Evolutionary conservation across 1,140 invertebrate genomes (phyloP), one percentile per base, ranked within the genome.

Genomic region (Armadillidium nasatum): DNA sequence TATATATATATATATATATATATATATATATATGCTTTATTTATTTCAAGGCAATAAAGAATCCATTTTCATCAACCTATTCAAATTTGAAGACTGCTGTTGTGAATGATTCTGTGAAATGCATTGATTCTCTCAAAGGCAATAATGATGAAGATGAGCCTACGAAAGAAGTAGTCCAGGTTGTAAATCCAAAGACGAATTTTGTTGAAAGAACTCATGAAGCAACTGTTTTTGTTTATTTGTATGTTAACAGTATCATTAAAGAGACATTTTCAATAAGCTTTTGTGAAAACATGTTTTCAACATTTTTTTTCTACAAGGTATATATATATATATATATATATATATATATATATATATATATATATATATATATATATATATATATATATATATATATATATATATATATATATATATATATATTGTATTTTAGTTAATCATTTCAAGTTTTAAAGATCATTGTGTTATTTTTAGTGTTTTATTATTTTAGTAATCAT

Each of bases 221-320:
- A 60, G 19, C 15, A n/a, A 60, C 75, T 13, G 11, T 78, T 13
- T 74, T 44, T 11, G 46, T 78, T 21, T 75, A 73, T 44, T 71
- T 78, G 22, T 78, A 78, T n/a, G 54, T 78, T 13, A 78, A 75
- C 67, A 76, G 69, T 44, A 73, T 78, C n/a, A 76, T 69, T 66
- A 78, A 78, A 44, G 74, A 78, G 44, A 75, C 74, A 10, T 33
- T 74, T 21, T 46, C 45, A 21, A 72, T 78, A 21, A 73, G 72
- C 7, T 78, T 78, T 33, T 66, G 45, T 21, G 77, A 75, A 50
- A 74, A 78, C 44, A 45, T 74, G 21, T 66, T 78, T 44, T 45
- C 74, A 2, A 71, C 72, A 33, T 0, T 43, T 19, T 33, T 78
- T 78, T 54, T 75, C 74, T 19, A 76, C 77, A 67, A 78, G 77